A percentile compares a stretch with the other conserved stretches of the same genome.
Evolutionary conservation across 2,113 vertebrate species (phyloP).

Genomic region (Cephalopholis sonnerati): DNA sequence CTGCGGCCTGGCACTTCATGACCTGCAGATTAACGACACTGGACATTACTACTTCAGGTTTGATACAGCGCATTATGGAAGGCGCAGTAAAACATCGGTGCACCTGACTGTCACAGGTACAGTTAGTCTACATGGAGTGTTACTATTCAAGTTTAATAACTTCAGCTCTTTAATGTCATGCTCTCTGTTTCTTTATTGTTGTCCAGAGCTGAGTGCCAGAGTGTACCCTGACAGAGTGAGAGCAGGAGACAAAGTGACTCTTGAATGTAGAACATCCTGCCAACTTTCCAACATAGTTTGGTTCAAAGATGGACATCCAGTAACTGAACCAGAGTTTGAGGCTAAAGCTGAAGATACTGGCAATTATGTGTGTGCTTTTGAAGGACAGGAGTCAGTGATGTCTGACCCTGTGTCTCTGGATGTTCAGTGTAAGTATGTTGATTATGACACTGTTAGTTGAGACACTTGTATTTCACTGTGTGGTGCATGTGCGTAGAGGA

Average conservation of each 20-base stretch:
- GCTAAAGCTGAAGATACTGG: slow-evolving; percentile 55
- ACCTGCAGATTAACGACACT: slow-evolving; percentile 42
- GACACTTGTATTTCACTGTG: background rate
- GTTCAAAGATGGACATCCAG: slow-evolving; percentile 56
- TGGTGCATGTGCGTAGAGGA: background rate
- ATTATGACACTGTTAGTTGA: background rate
- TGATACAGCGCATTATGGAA: accelerated
- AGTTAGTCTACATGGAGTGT: background rate
- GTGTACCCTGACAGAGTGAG: slow-evolving; percentile 25
- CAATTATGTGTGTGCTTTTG: slow-evolving; percentile 38
- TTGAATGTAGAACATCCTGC: slow-evolving; percentile 41
- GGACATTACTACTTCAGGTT: slow-evolving; percentile 66
- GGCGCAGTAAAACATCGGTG: slow-evolving; percentile 9
- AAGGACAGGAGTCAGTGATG: slow-evolving; percentile 32
- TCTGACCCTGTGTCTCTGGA: slow-evolving; percentile 44
- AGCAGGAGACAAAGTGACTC: slow-evolving; percentile 38
- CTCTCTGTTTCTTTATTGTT: background rate
- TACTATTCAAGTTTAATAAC: background rate
- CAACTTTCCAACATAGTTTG: slow-evolving; percentile 8
- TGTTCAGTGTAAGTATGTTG: slow-evolving; percentile 57
- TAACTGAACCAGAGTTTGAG: slow-evolving; percentile 24
- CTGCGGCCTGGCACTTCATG: slow-evolving; percentile 53
- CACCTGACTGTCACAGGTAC: slow-evolving; percentile 61
- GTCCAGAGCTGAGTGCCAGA: slow-evolving; percentile 35
- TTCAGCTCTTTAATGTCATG: background rate